These are phyloP conservation scores for Patagioenas fasciata DNA, from an alignment of 2,113 vertebrate genomes.

Conservation along the genomic window DNA sequence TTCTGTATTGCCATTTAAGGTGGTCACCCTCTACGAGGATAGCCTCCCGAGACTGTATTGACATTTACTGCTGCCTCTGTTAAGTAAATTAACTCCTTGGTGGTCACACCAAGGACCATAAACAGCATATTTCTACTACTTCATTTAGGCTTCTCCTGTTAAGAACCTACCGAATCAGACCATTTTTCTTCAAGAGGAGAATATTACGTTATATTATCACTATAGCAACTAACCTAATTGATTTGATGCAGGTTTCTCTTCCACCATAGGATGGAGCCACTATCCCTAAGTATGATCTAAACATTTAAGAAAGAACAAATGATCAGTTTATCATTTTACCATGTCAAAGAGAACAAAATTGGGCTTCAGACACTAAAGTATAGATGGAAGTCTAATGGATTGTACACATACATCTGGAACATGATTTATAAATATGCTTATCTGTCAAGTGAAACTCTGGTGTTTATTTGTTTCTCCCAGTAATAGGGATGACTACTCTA, in stretches of 20 bases:
- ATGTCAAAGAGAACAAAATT: background rate
- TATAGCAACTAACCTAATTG: constrained; percentile 77
- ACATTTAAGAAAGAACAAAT: constrained; percentile 57
- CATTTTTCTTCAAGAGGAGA: background rate
- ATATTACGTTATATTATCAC: constrained; percentile 60
- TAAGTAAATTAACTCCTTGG: background rate
- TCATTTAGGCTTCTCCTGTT: background rate
- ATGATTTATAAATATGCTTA: background rate
- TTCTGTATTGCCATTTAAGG: background rate
- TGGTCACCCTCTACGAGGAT: background rate
- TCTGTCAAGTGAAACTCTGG: background rate
- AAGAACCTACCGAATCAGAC: background rate
- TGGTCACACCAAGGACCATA: background rate
- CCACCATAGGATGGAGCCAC: constrained; percentile 91
- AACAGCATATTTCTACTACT: background rate
- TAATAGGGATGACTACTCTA: background rate
- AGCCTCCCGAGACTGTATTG: background rate
- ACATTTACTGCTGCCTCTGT: background rate
- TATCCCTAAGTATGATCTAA: constrained; percentile 76
- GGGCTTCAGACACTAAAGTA: background rate
- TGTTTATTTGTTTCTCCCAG: background rate
- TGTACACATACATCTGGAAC: background rate
- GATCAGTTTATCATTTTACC: constrained; percentile 5
- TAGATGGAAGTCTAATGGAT: background rate
- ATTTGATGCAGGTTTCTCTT: constrained; percentile 75